A percentile compares a stretch with the other conserved stretches of the same genome.
These are phyloP conservation scores for Drosophila ironensis DNA, from an alignment of 1,140 invertebrate genomes.

Conservation along the genomic window DNA sequence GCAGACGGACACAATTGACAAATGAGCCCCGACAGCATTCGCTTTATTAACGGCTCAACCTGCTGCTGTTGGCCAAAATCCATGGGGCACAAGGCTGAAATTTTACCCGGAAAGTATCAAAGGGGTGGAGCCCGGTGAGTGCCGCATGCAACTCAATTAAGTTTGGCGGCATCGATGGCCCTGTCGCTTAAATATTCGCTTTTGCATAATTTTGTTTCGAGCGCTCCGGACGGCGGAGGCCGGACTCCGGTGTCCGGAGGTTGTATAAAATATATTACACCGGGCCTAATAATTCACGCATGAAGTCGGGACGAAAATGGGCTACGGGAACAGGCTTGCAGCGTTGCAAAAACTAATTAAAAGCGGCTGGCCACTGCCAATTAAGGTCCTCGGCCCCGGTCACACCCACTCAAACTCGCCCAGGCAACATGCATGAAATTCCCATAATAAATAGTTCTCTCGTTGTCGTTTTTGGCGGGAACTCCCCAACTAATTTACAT, in stretches of 20 bases:
- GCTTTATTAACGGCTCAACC: conserved; percentile 40
- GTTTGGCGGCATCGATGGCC: conserved; percentile 54
- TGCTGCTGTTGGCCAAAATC: conserved; percentile 5
- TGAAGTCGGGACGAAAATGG: conserved; percentile 2
- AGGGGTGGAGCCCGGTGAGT: conserved; percentile 5
- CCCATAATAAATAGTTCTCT: conserved; percentile 63
- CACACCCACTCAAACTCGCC: conserved; percentile 55
- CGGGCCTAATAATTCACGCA: conserved; percentile 69
- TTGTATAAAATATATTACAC: conserved; percentile 70
- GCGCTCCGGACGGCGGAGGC: background rate
- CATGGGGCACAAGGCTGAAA: background rate
- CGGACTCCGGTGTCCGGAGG: conserved; percentile 13
- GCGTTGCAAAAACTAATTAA: conserved; percentile 78
- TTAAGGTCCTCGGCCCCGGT: conserved; percentile 57
- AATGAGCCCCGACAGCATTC: conserved; percentile 13
- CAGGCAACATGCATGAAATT: conserved; percentile 36
- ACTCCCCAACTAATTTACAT: conserved; percentile 44
- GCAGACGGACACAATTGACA: conserved; percentile 30
- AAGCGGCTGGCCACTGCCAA: conserved; percentile 73
- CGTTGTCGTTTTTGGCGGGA: conserved; percentile 21
- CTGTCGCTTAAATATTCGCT: conserved; percentile 43
- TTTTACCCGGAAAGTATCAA: no score
- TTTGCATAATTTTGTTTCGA: conserved; percentile 61
- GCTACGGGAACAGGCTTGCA: conserved; percentile 48
- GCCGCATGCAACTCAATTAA: conserved; percentile 73